These are phyloP conservation scores for Leucosticte australis DNA, from an alignment of 2,113 vertebrate genomes.

Conservation along the genomic window DNA sequence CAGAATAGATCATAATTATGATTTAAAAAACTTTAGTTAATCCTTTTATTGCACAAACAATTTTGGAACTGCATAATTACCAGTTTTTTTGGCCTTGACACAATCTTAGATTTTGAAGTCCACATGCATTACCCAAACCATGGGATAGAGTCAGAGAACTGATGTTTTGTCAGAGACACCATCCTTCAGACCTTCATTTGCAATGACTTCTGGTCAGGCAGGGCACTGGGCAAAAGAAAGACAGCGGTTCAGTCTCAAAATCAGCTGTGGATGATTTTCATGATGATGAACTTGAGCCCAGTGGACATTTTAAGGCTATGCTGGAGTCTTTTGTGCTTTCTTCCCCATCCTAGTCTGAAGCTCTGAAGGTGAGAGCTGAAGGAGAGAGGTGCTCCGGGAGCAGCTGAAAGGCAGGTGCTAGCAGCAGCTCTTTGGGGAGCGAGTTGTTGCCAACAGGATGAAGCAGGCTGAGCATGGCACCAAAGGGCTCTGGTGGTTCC, in stretches of 20 bases:
- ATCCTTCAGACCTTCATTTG: neutral
- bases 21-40: neutral
- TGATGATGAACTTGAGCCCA: neutral
- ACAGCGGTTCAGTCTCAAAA: neutral
- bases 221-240: neutral
- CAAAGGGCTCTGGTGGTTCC: neutral
- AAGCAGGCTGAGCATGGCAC: neutral
- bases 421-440: fast-evolving
- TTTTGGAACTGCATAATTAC: neutral
- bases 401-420: neutral
- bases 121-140: neutral
- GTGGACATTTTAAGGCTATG: neutral
- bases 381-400: neutral
- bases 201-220: neutral
- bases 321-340: neutral
- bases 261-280: neutral
- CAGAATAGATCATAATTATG: neutral
- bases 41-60: constrained; percentile 23
- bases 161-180: neutral
- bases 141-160: neutral
- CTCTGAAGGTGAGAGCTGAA: neutral
- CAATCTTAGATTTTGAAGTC: neutral
- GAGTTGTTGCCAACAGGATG: fast-evolving
- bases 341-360: neutral
- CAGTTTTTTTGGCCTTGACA: neutral